phyloP scores from a whole-genome alignment of 2,888 invertebrate genomes.

The Rhagium mordax region DNA sequence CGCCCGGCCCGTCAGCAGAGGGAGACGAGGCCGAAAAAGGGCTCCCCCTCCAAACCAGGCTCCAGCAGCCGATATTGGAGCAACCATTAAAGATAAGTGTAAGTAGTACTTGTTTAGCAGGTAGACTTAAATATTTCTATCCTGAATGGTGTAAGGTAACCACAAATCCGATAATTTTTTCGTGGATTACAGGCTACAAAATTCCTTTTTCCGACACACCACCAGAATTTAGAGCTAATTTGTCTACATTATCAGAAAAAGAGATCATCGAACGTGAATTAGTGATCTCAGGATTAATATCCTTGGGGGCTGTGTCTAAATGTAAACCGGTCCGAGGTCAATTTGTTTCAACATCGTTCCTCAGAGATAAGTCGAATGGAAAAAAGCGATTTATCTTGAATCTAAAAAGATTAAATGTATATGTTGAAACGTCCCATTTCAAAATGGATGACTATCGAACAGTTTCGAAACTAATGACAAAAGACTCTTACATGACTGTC shows the following conservation, averaged over 20 bases:
- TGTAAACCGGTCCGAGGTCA: slow-evolving; percentile 33
- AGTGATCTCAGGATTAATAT: neutral
- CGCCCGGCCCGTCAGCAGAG: slow-evolving; percentile 24
- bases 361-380: slow-evolving; percentile 8
- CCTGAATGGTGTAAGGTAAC: slow-evolving; percentile 1
- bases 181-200: slow-evolving; percentile 24
- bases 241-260: neutral
- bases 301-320: slow-evolving; percentile 5
- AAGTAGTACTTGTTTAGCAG: neutral
- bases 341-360: slow-evolving; percentile 30
- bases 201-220: slow-evolving; percentile 30
- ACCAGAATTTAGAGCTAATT: neutral
- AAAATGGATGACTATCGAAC: slow-evolving; percentile 53
- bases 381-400: slow-evolving; percentile 33
- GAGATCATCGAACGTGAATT: neutral
- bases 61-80: slow-evolving; percentile 12
- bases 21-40: slow-evolving; percentile 4
- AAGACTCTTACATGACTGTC: slow-evolving; percentile 11
- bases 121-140: neutral
- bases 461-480: slow-evolving; percentile 39
- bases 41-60: neutral
- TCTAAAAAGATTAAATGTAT: slow-evolving; percentile 48
- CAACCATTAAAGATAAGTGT: no score
- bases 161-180: slow-evolving; percentile 16
- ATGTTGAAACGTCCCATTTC: slow-evolving; percentile 49